A percentile compares a stretch with the other conserved stretches of the same genome.
Evolutionary conservation across 1,140 invertebrate genomes (phyloP).

Genomic region (Orius laevigatus): DNA sequence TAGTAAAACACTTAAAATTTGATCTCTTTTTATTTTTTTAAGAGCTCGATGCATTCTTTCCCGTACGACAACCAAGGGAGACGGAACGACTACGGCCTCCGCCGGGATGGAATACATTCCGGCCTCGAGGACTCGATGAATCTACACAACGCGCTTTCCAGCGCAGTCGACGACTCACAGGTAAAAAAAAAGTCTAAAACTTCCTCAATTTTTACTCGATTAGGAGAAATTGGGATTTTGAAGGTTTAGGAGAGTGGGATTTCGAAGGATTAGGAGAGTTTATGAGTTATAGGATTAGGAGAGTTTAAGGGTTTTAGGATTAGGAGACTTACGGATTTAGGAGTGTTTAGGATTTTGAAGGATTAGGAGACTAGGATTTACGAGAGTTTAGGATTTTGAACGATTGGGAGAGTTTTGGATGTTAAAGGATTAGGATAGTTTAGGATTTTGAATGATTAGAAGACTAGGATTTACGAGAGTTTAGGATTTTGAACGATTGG

Average conservation of each 20-base stretch:
- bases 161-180: slow-evolving; percentile 53
- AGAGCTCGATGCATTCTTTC: slow-evolving; percentile 41
- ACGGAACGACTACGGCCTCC: slow-evolving; percentile 32
- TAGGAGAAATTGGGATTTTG: background rate
- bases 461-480: background rate
- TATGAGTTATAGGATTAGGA: background rate
- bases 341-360: background rate
- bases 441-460: background rate
- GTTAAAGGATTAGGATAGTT: background rate
- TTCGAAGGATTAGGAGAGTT: background rate
- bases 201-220: background rate
- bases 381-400: too few relatives aligned
- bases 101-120: slow-evolving; percentile 29
- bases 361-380: background rate
- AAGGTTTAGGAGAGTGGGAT: background rate
- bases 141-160: slow-evolving; percentile 29
- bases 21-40: slow-evolving; percentile 28
- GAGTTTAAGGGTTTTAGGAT: background rate
- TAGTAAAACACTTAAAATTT: too few relatives aligned
- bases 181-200: slow-evolving; percentile 23
- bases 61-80: slow-evolving; percentile 33
- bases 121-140: slow-evolving; percentile 33
- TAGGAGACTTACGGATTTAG: background rate
- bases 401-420: background rate
- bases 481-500: background rate